Percentiles rank a stretch among this genome's conserved stretches.
phyloP scores from a whole-genome alignment of 1,140 invertebrate species.

The Arctopsyche grandis region DNA sequence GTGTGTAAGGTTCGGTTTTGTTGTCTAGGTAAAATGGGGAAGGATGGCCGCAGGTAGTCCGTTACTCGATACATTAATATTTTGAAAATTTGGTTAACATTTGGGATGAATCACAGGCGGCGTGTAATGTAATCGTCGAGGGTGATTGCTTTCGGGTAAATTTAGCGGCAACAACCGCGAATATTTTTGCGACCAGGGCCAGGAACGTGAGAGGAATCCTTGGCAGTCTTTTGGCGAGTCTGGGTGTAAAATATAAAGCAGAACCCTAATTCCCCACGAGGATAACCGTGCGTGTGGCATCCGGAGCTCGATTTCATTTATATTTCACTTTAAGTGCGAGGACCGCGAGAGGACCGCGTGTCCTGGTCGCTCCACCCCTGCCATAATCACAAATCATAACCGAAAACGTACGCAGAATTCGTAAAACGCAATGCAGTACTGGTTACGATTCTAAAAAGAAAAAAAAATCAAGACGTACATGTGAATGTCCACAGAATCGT shows the following conservation, averaged over 20 bases:
- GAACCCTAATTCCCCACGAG: slow-evolving; percentile 46
- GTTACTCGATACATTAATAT: too few relatives aligned
- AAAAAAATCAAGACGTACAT: neutral
- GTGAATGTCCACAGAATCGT: too few relatives aligned
- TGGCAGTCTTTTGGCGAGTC: slow-evolving; percentile 7
- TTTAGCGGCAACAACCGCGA: neutral
- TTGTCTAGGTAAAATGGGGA: neutral
- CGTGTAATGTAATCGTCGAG: neutral
- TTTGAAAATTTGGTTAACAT: too few relatives aligned
- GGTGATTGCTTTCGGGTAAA: slow-evolving; percentile 30
- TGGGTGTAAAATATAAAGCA: slow-evolving; percentile 43
- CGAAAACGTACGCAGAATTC: neutral
- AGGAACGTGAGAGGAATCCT: slow-evolving; percentile 37
- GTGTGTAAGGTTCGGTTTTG: neutral
- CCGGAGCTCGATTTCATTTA: slow-evolving; percentile 15
- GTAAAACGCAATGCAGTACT: neutral
- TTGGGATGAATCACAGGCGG: too few relatives aligned
- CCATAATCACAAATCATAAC: slow-evolving; percentile 18
- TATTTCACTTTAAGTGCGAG: slow-evolving; percentile 15
- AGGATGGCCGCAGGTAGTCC: too few relatives aligned
- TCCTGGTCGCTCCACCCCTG: neutral
- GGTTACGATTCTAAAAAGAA: neutral
- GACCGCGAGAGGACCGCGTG: slow-evolving; percentile 7
- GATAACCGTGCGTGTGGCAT: slow-evolving; percentile 20
- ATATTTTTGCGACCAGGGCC: slow-evolving; percentile 27